Percentiles rank a stretch among this genome's conserved stretches.
phyloP scores from a whole-genome alignment of 2,113 vertebrate genomes.

The Hippocampus abdominalis region DNA sequence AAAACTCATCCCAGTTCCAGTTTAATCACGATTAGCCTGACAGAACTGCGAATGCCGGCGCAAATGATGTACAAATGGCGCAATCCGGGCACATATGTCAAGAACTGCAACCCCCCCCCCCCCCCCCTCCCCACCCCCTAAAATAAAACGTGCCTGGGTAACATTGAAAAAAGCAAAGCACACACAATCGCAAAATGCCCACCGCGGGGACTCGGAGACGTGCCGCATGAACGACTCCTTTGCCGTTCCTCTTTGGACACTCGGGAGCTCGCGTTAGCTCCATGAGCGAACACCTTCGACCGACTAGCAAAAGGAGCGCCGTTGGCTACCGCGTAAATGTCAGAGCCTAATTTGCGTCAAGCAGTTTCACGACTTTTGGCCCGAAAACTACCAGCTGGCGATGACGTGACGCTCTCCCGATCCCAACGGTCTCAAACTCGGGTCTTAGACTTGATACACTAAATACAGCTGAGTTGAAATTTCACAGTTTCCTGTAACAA shows the following conservation, averaged over 20 bases:
- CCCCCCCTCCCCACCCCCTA: too few species aligned
- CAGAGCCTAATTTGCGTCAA: constrained; percentile 36
- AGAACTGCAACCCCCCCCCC: not conserved
- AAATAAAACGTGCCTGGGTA: too few species aligned
- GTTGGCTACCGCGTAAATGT: constrained; percentile 46
- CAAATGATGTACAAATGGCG: constrained; percentile 8
- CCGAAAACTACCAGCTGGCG: constrained; percentile 27
- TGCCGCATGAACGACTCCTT: constrained; percentile 30
- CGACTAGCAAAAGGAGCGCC: constrained; percentile 55
- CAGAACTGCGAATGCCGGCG: constrained; percentile 8
- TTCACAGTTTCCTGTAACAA: constrained; percentile 21
- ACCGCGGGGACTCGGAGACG: not conserved
- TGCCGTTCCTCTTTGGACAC: constrained; percentile 32
- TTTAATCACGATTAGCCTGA: constrained; percentile 12
- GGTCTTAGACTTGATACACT: too few species aligned
- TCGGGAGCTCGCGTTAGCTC: constrained; percentile 51
- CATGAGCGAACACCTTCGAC: constrained; percentile 59
- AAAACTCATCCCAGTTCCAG: constrained; percentile 14
- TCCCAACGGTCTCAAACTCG: too few species aligned
- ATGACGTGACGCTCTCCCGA: constrained; percentile 30
- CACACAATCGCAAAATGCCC: not conserved
- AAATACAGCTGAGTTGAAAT: not conserved
- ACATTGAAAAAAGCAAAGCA: too few species aligned
- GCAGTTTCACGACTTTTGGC: constrained; percentile 24
- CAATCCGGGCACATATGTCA: not conserved